phyloP scores from a whole-genome alignment of 2,888 invertebrate genomes.

The Andrena minutula region DNA sequence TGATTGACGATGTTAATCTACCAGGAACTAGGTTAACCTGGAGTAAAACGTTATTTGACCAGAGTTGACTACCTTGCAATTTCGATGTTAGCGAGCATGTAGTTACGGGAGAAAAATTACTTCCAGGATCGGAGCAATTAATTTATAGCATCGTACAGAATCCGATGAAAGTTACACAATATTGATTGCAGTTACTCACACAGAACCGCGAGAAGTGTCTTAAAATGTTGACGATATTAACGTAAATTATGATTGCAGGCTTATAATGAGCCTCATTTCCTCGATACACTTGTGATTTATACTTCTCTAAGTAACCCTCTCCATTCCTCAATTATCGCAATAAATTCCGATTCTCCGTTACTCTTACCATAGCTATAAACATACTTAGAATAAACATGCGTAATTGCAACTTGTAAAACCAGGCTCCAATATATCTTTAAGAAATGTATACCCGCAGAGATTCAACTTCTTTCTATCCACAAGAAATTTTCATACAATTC shows the following conservation, averaged over 20 bases:
- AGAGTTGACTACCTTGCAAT: constrained; percentile 12
- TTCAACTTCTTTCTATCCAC: too few relatives aligned
- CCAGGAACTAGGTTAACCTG: not conserved
- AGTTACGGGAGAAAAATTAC: not conserved
- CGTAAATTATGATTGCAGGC: constrained; percentile 11
- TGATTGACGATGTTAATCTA: not conserved
- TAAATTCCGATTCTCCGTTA: constrained; percentile 18
- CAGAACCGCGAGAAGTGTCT: constrained; percentile 3
- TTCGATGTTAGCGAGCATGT: not conserved
- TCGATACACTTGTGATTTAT: constrained; percentile 28
- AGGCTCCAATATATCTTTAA: too few relatives aligned
- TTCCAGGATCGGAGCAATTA: not conserved
- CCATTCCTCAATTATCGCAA: constrained; percentile 27
- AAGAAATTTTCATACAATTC: too few relatives aligned
- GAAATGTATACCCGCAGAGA: too few relatives aligned
- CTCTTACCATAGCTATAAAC: too few relatives aligned
- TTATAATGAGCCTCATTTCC: constrained; percentile 16
- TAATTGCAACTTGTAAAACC: too few relatives aligned
- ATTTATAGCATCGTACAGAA: not conserved
- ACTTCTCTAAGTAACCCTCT: constrained; percentile 32
- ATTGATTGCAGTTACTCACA: constrained; percentile 1
- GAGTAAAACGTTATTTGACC: constrained; percentile 11
- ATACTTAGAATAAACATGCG: too few relatives aligned
- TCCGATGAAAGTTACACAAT: not conserved
- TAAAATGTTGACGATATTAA: constrained; percentile 25